Conservation (phyloP, 1,140 invertebrate genomes). For the Colletes gigas region DNA sequence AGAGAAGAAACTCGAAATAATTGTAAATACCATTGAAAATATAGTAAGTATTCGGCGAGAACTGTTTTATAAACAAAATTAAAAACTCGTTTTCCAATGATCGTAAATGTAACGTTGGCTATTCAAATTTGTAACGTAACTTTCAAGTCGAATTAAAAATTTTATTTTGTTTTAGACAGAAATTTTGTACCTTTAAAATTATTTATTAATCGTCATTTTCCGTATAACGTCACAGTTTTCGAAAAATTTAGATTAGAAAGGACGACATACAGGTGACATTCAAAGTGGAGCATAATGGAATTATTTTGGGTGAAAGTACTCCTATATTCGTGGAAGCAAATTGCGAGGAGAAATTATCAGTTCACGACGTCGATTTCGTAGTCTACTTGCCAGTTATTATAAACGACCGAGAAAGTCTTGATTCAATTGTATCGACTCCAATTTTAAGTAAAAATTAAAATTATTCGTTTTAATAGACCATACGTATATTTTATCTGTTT, state of each 20-base stretch:
- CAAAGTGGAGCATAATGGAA: conserved; percentile 51
- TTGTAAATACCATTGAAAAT: conserved; percentile 64
- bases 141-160: too few species aligned
- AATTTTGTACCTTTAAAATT: neutral
- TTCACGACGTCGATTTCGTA: conserved; percentile 47
- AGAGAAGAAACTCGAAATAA: conserved; percentile 33
- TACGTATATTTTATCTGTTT: too few species aligned
- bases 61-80: neutral
- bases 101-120: neutral
- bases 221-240: too few species aligned
- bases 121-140: too few species aligned
- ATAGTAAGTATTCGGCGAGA: conserved; percentile 47
- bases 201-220: too few species aligned
- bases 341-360: conserved; percentile 22
- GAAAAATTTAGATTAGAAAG: conserved; percentile 34
- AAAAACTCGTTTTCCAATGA: neutral
- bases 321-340: conserved; percentile 33
- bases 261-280: conserved; percentile 43
- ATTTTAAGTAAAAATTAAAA: conserved; percentile 58
- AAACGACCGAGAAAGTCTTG: conserved; percentile 18
- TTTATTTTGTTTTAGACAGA: too few species aligned
- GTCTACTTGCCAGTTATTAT: conserved; percentile 29
- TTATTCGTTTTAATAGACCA: too few species aligned
- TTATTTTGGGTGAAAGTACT: conserved; percentile 58
- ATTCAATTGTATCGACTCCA: conserved; percentile 55